phyloP scores from a whole-genome alignment of 2,113 vertebrate species.

The Carassius gibelio region DNA sequence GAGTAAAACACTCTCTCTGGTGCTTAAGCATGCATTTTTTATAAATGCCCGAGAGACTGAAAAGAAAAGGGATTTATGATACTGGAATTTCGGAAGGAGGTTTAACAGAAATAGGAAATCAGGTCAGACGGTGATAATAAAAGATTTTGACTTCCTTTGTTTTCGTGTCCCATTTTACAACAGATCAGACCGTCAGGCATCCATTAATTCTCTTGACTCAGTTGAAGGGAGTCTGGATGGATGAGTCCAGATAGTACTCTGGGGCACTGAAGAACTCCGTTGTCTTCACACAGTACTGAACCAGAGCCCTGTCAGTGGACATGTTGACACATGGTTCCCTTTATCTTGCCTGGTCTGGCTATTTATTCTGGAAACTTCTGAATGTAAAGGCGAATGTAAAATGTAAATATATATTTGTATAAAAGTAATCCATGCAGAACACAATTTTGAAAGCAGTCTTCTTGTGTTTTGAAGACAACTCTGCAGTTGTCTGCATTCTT shows the following conservation, averaged over 20 bases:
- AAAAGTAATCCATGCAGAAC: too few relatives aligned
- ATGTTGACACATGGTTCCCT: slow-evolving; percentile 41
- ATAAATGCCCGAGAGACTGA: not conserved
- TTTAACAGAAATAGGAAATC: slow-evolving; percentile 45
- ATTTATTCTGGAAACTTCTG: slow-evolving; percentile 13
- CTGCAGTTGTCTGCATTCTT: not conserved
- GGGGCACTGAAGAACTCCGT: not conserved
- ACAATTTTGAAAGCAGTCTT: too few relatives aligned
- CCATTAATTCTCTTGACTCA: slow-evolving; percentile 12
- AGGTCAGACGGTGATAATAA: slow-evolving; percentile 53
- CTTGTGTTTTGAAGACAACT: not conserved
- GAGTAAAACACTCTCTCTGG: not conserved
- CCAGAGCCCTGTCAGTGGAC: slow-evolving; percentile 14
- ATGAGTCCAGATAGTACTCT: not conserved
- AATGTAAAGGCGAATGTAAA: slow-evolving; percentile 10
- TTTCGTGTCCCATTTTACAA: not conserved
- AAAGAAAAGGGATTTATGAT: not conserved
- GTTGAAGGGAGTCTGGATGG: slow-evolving; percentile 27
- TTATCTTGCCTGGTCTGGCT: slow-evolving; percentile 31
- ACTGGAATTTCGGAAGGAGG: not conserved
- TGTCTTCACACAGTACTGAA: slow-evolving; percentile 15
- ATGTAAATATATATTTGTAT: not conserved
- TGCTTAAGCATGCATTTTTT: not conserved
- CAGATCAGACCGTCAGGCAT: not conserved
- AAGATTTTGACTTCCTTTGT: slow-evolving; percentile 40